Base-by-base conservation (phyloP, 2,113 vertebrate species). In the Serilophus lunatus region DNA sequence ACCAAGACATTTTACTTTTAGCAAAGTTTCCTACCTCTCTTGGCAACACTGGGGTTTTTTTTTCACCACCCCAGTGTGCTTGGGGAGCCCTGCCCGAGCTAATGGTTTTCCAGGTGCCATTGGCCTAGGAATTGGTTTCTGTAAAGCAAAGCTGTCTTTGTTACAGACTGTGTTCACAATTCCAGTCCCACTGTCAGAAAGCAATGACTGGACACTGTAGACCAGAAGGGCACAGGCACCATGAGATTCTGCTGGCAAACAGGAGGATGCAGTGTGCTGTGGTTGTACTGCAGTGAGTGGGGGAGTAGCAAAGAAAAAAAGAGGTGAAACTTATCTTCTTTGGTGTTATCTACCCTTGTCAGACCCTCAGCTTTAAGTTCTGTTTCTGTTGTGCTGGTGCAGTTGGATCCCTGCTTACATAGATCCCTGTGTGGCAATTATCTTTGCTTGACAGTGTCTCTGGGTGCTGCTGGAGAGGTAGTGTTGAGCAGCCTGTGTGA, bases 381-480 rank as follows among this genome's bases (percentile, higher is more conserved):
- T 22, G 11, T 33, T 75, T 51, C 40, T 86, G 47, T 40, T 49
- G 47, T 60, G 71, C 23, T 72, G 74, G 60, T 65, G 31, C 72
- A 68, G 19, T 31, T 50, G 86, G 7, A 44, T 16, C 40, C 12
- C 44, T 8, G 4, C 12, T 72, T 31, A n/a, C 13, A 13, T 57
- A 71, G 80, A 40, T 18, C 33, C 7, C 5, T 7, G 10, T 35
- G 44, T 5, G 1, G 36, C 25, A 9, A 14, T 90, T 93, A 89
- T 89, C 95, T 93, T 53, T 24, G 22, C 60, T 51, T 45, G 71
- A 65, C 95, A 89, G 88, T 81, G 69, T 80, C 69, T 68, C 16
- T 0, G 12, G 33, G 31, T 53, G 49, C 80, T 69, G 66, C 44
- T 70, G 16, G 70, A 60, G 61, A 38, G 61, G 65, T 8, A 1